A percentile compares a stretch with the other conserved stretches of the same genome.
phyloP scores from a whole-genome alignment of 2,113 vertebrate species.

The Gymnobelideus leadbeateri region DNA sequence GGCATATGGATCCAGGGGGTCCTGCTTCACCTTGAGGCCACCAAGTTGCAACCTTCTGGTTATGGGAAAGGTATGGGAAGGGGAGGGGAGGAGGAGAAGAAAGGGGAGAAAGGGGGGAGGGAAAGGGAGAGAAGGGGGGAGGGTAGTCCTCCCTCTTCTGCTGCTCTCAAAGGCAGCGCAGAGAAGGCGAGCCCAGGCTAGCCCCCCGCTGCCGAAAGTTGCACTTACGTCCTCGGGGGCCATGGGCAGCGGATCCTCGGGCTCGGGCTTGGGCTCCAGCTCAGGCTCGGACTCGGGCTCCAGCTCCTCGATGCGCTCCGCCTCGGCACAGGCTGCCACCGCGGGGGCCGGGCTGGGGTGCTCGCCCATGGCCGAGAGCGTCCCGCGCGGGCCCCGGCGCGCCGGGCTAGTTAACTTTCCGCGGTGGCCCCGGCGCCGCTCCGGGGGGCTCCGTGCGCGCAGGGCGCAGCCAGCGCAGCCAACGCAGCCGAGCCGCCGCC shows the following conservation, averaged over 20 bases:
- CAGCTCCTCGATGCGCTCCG: conserved; percentile 80
- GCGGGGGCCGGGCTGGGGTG: conserved; percentile 79
- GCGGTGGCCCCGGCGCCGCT: background rate
- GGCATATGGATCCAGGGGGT: conserved; percentile 57
- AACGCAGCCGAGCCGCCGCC: background rate
- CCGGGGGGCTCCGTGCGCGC: background rate
- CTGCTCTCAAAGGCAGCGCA: background rate
- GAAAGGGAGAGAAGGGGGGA: background rate
- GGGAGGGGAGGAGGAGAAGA: background rate
- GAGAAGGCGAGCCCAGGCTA: conserved; percentile 1
- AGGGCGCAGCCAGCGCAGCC: background rate
- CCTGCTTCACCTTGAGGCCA: conserved; percentile 72
- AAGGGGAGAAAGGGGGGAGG: background rate
- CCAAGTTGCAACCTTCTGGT: conserved; percentile 40
- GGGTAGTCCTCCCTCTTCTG: background rate
- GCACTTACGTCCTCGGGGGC: conserved; percentile 78
- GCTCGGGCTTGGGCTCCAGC: conserved; percentile 57
- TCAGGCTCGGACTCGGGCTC: conserved; percentile 71
- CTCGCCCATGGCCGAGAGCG: conserved; percentile 72
- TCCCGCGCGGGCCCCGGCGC: background rate
- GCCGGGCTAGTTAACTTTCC: background rate
- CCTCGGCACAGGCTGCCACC: conserved; percentile 78
- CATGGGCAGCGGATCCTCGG: conserved; percentile 56
- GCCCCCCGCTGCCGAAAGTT: conserved; percentile 64
- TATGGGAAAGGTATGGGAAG: background rate